These are phyloP conservation scores for Eupithecia centaureata DNA, from an alignment of 2,888 invertebrate species.

Conservation along the genomic window DNA sequence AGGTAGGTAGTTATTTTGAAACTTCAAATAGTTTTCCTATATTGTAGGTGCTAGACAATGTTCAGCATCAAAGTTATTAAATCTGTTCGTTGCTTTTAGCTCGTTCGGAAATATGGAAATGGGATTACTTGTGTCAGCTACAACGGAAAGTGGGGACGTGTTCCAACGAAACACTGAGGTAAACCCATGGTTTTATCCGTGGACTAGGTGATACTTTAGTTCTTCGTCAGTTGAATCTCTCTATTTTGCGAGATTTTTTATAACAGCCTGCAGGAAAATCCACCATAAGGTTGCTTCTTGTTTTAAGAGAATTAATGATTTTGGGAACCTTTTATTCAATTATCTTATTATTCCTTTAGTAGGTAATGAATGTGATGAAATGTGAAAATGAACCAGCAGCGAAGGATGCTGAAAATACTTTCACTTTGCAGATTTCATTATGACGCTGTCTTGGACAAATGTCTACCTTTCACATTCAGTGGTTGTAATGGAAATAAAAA, in stretches of 20 bases:
- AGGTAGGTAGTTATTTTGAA: neutral
- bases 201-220: conserved; percentile 13
- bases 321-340: too few species aligned
- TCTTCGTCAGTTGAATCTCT: conserved; percentile 18
- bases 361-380: neutral
- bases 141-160: conserved; percentile 61
- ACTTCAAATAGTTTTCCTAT: neutral
- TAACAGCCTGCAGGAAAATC: neutral
- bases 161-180: conserved; percentile 44
- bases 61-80: neutral
- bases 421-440: conserved; percentile 68
- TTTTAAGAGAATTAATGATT: too few species aligned
- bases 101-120: conserved; percentile 55
- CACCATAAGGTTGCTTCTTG: neutral
- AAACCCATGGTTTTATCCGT: conserved; percentile 30
- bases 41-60: neutral
- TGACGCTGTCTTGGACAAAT: conserved; percentile 55
- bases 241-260: neutral
- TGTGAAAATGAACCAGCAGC: too few species aligned
- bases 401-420: too few species aligned
- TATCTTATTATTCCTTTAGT: too few species aligned
- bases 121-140: conserved; percentile 67
- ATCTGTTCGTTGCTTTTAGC: conserved; percentile 44
- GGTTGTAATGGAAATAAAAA: conserved; percentile 66
- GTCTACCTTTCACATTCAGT: conserved; percentile 55